phyloP scores from a whole-genome alignment of 2,797 vertebrate species.

The Amazona ochrocephala region DNA sequence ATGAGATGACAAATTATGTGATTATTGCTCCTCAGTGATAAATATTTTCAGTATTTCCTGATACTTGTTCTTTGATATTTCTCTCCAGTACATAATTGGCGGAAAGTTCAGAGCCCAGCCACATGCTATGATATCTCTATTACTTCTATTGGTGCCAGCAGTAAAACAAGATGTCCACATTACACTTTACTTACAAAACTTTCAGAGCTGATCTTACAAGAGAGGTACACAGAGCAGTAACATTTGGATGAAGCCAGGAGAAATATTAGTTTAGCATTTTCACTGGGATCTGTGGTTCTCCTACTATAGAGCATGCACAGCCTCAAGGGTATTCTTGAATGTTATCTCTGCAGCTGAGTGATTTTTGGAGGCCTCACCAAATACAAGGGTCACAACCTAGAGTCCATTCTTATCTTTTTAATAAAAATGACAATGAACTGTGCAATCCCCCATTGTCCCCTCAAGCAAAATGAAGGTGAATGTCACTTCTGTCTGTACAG shows the following conservation, averaged over 20 bases:
- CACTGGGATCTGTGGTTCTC: slow-evolving; percentile 3
- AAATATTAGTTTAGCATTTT: slow-evolving; percentile 27
- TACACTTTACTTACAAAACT: slow-evolving; percentile 4
- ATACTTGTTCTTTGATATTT: background rate
- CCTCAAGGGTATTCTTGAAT: slow-evolving; percentile 64
- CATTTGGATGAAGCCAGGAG: background rate
- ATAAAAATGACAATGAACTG: slow-evolving; percentile 76
- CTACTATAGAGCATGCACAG: slow-evolving; percentile 28
- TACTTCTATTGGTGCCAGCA: background rate
- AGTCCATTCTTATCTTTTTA: slow-evolving; percentile 76
- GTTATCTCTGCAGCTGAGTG: slow-evolving; percentile 72
- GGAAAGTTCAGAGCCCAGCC: background rate
- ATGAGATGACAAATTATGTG: background rate
- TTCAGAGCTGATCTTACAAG: slow-evolving; percentile 23
- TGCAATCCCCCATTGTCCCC: slow-evolving; percentile 51
- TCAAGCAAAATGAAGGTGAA: slow-evolving; percentile 48
- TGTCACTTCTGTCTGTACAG: slow-evolving; percentile 1
- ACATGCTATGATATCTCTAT: background rate
- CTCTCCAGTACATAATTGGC: background rate
- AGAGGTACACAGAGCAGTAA: slow-evolving; percentile 22
- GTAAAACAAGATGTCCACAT: background rate
- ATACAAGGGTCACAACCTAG: slow-evolving; percentile 75
- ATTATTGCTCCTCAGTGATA: background rate
- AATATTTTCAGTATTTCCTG: background rate
- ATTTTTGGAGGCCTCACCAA: slow-evolving; percentile 74